Base-by-base conservation (phyloP, 2,113 vertebrate genomes). In the Oryctolagus cuniculus region DNA sequence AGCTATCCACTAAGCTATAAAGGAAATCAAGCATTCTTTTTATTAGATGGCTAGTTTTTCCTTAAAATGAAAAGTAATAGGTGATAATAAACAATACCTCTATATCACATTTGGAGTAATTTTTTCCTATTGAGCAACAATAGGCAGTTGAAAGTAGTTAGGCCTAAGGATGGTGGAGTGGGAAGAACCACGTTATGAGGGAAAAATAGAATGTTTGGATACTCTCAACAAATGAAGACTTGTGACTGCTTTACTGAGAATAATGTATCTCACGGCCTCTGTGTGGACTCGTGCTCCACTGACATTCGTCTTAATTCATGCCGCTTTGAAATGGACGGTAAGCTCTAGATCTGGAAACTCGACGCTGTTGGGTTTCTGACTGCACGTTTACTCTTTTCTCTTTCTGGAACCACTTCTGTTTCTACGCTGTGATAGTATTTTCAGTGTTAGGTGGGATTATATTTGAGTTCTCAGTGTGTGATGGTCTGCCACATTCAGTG, bases 401-500 rank as follows among this genome's bases (percentile, higher is more conserved):
- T 81, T 38, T 69, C 15, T 36, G 82, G 63, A 92, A 75, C 11
- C 24, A 83, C 58, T 89, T 94, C 89, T 81, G 61, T 96, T 53
- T 90, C 95, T 27, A 85, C 27, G 64, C 74, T 78, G 3, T 80
- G 75, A 91, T 72, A 84, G 25, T 72, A 93, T 84, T 83, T 94
- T 85, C 85, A 91, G 24, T 80, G 44, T 94, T 66, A 44, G 72
- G 77, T 36, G 29, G 36, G 10, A 81, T 96, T 92, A 69, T 87
- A 29, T 87, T 87, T 96, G 21, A 87, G 3, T 72, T 83, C n/a
- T 77, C 10, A 6, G 10, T 91, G 78, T 83, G 83, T 89, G 74
- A 61, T 88, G 78, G 89, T 94, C 64, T 93, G 19, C 86, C 53
- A 89, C 69, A 89, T 77, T 93, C 34, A 78, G 4, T 87, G 66